phyloP scores from a whole-genome alignment of 2,113 vertebrate species.

The Oryzias curvinotus region DNA sequence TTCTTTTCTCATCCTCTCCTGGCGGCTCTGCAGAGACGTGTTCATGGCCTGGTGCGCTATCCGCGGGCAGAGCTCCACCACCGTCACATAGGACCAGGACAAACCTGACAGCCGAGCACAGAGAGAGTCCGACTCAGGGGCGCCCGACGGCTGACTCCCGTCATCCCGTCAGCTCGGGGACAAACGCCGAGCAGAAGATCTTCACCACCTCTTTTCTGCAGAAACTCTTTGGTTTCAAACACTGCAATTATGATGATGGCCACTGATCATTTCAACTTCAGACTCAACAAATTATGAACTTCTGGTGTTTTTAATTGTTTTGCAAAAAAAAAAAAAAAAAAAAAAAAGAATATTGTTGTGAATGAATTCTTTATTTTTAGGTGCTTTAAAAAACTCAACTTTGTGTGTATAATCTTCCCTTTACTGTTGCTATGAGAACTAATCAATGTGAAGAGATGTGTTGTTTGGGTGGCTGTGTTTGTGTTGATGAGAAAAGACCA shows the following conservation, averaged over 20 bases:
- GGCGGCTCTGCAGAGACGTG: constrained; percentile 67
- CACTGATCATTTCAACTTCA: constrained; percentile 32
- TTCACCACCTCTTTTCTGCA: too few species aligned
- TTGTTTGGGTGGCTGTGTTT: constrained; percentile 1
- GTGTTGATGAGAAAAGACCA: background rate
- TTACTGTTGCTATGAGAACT: constrained; percentile 20
- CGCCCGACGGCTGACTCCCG: constrained; percentile 15
- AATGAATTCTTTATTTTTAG: constrained; percentile 5
- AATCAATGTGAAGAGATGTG: constrained; percentile 15
- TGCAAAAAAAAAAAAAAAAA: constrained; percentile 3
- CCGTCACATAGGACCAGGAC: constrained; percentile 67
- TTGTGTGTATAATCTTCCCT: constrained; percentile 17
- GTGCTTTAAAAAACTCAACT: constrained; percentile 14
- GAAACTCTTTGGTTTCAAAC: background rate
- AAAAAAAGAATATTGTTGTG: constrained; percentile 5
- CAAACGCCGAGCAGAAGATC: too few species aligned
- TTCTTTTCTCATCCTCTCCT: background rate
- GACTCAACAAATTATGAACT: constrained; percentile 20
- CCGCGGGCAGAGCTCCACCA: constrained; percentile 75
- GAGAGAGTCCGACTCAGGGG: constrained; percentile 22
- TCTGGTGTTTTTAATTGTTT: constrained; percentile 57
- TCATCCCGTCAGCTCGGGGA: constrained; percentile 7
- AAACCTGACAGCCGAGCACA: background rate
- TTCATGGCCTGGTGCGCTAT: constrained; percentile 82
- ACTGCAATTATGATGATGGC: background rate